phyloP scores from a whole-genome alignment of 2,888 invertebrate genomes.

The Athalia circularis region DNA sequence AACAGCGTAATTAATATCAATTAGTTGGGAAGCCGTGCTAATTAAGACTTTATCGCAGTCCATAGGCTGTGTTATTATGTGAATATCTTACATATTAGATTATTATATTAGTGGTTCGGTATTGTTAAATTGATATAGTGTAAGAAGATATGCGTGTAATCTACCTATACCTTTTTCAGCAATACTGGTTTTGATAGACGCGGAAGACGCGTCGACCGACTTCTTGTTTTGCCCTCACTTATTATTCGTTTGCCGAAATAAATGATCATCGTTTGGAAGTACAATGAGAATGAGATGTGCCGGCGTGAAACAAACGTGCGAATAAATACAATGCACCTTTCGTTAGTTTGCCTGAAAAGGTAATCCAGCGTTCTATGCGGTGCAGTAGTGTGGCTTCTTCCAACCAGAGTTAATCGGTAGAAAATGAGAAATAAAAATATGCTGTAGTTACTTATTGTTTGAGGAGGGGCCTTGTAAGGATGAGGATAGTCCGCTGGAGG shows the following conservation, averaged over 20 bases:
- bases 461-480: constrained; percentile 33
- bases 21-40: constrained; percentile 43
- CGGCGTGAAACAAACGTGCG: constrained; percentile 34
- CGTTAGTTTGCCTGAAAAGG: constrained; percentile 41
- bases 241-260: too few species aligned
- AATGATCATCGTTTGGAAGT: background rate
- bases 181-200: too few species aligned
- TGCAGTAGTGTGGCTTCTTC: constrained; percentile 32
- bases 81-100: background rate
- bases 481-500: constrained; percentile 1
- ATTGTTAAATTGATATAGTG: too few species aligned
- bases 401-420: constrained; percentile 50
- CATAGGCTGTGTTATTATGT: constrained; percentile 26
- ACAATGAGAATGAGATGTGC: constrained; percentile 32
- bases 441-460: constrained; percentile 47
- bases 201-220: too few species aligned
- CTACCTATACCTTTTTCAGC: too few species aligned
- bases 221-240: too few species aligned
- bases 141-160: too few species aligned
- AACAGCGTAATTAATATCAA: constrained; percentile 49
- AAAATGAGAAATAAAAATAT: constrained; percentile 52
- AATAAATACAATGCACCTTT: constrained; percentile 40
- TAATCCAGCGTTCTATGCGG: constrained; percentile 31
- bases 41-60: constrained; percentile 46
- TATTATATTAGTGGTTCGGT: too few species aligned